Evolutionary conservation across 2,888 invertebrate genomes (phyloP).

Genomic region (Acronicta aceris): DNA sequence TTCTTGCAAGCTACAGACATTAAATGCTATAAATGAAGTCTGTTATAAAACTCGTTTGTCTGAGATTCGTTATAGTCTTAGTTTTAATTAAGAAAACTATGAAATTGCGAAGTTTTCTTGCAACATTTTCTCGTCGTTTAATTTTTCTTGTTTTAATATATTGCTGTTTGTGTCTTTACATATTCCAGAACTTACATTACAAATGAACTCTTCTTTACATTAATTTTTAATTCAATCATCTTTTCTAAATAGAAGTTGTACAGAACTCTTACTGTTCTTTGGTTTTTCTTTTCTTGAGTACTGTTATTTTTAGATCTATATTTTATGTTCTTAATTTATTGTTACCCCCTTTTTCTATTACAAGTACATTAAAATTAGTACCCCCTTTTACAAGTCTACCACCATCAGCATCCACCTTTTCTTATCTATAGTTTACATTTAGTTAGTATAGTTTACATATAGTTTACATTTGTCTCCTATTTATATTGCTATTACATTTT

Average conservation of each 20-base stretch:
- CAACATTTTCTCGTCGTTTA: conserved; percentile 26
- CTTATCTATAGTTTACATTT: too few relatives aligned
- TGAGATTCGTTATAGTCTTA: conserved; percentile 16
- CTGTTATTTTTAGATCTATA: too few relatives aligned
- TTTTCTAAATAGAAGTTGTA: not conserved
- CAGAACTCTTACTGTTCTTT: not conserved
- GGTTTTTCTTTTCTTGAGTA: not conserved
- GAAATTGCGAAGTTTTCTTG: conserved; percentile 31
- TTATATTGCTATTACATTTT: not conserved
- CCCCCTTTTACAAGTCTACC: not conserved
- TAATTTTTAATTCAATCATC: too few relatives aligned
- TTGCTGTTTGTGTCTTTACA: conserved; percentile 13
- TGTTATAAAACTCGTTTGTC: conserved; percentile 22
- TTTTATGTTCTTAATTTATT: not conserved
- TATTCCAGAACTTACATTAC: conserved; percentile 1
- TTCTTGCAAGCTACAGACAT: not conserved
- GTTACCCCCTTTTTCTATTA: not conserved
- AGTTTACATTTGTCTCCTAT: not conserved
- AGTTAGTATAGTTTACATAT: too few relatives aligned
- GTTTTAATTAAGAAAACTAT: conserved; percentile 30
- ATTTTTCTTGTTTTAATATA: conserved; percentile 23
- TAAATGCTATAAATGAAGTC: not conserved
- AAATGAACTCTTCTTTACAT: not conserved
- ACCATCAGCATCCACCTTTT: too few relatives aligned
- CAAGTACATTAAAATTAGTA: not conserved